phyloP scores from a whole-genome alignment of 2,888 invertebrate genomes.

The Trichopria drosophilae region DNA sequence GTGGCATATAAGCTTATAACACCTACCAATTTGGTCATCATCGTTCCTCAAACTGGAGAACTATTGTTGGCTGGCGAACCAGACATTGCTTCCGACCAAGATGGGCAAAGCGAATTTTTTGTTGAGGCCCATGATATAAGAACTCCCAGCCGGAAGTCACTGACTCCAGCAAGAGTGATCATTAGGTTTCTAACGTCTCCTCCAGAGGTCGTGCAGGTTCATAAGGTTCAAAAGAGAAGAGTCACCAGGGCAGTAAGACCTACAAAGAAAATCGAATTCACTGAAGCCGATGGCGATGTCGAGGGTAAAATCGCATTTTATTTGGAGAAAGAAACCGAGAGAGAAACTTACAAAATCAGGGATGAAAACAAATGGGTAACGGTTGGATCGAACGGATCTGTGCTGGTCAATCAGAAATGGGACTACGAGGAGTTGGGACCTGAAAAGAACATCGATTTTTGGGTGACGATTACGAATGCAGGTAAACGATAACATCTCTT shows the following conservation, averaged over 20 bases:
- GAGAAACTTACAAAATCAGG: conserved; percentile 89
- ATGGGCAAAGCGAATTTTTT: conserved; percentile 66
- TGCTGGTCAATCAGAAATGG: conserved; percentile 94
- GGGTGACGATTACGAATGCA: conserved; percentile 90
- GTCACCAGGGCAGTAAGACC: conserved; percentile 88
- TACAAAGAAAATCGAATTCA: conserved; percentile 90
- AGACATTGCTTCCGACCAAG: conserved; percentile 62
- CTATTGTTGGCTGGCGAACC: conserved; percentile 82
- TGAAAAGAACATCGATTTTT: conserved; percentile 93
- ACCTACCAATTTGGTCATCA: conserved; percentile 80
- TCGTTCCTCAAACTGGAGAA: conserved; percentile 92
- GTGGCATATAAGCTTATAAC: conserved; percentile 83
- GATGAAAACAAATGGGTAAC: conserved; percentile 94
- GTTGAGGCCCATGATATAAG: conserved; percentile 84
- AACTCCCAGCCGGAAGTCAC: conserved; percentile 71
- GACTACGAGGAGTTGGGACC: conserved; percentile 93
- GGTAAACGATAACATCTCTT: conserved; percentile 66
- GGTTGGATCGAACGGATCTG: conserved; percentile 87
- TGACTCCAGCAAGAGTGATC: conserved; percentile 73
- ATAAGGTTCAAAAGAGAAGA: conserved; percentile 58
- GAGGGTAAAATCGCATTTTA: conserved; percentile 88
- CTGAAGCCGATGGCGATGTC: conserved; percentile 86
- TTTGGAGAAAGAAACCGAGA: conserved; percentile 87
- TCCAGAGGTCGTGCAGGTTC: conserved; percentile 42
- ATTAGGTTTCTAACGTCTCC: conserved; percentile 66